A percentile compares a stretch with the other conserved stretches of the same genome.
Conservation (phyloP, 2,113 vertebrate species). For the Bucco capensis region DNA sequence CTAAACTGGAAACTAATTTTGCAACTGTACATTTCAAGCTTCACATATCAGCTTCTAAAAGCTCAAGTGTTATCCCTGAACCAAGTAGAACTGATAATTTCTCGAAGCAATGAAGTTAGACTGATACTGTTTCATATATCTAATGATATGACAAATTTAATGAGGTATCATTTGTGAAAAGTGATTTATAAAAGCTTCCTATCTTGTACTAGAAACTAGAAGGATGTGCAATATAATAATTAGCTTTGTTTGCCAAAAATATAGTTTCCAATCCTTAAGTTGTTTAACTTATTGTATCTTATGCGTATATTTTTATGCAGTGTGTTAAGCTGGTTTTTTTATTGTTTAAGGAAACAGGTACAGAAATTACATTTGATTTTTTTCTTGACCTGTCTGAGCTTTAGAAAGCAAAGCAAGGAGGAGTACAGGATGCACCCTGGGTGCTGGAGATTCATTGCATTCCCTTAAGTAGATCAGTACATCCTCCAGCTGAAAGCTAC, state of each 20-base stretch:
- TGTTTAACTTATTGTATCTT: not conserved
- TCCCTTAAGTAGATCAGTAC: not conserved
- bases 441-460: not conserved
- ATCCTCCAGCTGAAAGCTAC: not conserved
- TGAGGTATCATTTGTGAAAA: not conserved
- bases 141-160: not conserved
- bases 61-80: not conserved
- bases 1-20: not conserved
- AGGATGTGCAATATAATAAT: not conserved
- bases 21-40: not conserved
- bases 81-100: not conserved
- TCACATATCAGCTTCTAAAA: not conserved
- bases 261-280: not conserved
- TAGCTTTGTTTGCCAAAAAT: not conserved
- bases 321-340: not conserved
- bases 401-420: not conserved
- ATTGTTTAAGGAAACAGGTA: not conserved
- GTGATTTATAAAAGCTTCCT: not conserved
- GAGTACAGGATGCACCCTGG: not conserved
- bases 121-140: not conserved
- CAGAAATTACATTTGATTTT: not conserved
- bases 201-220: not conserved
- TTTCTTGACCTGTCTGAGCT: not conserved
- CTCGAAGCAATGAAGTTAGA: not conserved
- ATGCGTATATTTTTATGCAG: not conserved